Base-by-base conservation (phyloP, 2,888 invertebrate genomes). In the Melanotus villosus region DNA sequence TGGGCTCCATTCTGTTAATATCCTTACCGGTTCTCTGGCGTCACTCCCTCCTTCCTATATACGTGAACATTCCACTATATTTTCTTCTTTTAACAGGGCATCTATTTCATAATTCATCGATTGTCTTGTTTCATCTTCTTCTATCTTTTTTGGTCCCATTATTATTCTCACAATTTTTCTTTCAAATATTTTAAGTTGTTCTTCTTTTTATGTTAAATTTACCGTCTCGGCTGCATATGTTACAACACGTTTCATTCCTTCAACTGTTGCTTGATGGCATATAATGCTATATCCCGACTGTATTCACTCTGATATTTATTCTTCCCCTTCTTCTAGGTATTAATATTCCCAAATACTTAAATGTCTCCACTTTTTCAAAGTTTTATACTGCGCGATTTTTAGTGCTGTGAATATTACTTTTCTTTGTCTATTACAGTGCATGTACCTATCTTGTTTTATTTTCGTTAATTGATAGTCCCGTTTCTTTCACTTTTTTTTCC, bases 61-160 rank as follows among this genome's bases (percentile, higher is more conserved):
- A 50, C 26, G 21, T 14, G 23, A 50, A 6, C 23, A 21, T 50
- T 4, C 19, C 45, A 45, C 23, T 50, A 21, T 50, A 19, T 50
- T 21, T 50, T 50, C 50, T 50, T 21, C n/a, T 50, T 50, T 50
- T 50, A 50, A 23, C 50, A 50, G 26, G 2, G 23, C 21, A 19
- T 50, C 23, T 50, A 50, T 50, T 50, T 50, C 50, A 50, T 50
- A 50, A 50, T 21, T 50, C 14, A 50, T 50, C 23, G n/a, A 10
- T 26, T 50, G 50, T 50, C 23, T 50, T 50, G 14, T 50, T 50
- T 19, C 50, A 50, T 21, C 50, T 50, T 50, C 50, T 23, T 50
- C 50, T 50, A 26, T 50, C 50, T 50, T 50, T 21, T 50, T 50
- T 10, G 50, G 26, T 2, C 26, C 50, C 45, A 45, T 45, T 50